Evolutionary conservation across 2,888 invertebrate species (phyloP), one percentile per base, ranked within the genome.

Genomic region (Ophioninae sp.): DNA sequence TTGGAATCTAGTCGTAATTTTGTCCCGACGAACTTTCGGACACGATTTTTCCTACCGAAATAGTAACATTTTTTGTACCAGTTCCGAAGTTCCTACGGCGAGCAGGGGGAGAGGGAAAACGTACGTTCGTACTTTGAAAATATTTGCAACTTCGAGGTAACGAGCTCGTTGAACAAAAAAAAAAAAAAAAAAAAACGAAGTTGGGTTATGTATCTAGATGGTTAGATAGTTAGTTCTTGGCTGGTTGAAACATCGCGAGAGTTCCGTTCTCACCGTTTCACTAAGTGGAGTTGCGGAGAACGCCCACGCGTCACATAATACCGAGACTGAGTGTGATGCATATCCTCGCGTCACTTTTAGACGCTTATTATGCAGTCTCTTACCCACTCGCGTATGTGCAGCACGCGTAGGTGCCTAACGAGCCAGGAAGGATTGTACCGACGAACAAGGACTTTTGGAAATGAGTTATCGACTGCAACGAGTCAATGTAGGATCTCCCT

Each of bases 301-400:
- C 84, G 84, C 84, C 84, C 79, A 84, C 84, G 79, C 79, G 84
- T 75, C 84, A 76, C 70, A 72, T 81, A 84, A 84, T 79, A 67
- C 67, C 67, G 65, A 67, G 61, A 74, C 62, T 65, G 56, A 41
- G 72, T 81, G 68, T 84, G 81, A 84, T 84, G 84, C 67, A 84
- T 76, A 79, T 75, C 70, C 70, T 67, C 65, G 21, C 70, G 67
- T 81, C 77, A 81, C 56, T 81, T 67, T 76, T 75, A 68, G 81
- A 79, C 84, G 79, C 79, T 84, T 81, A 84, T 84, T 84, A 84
- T 81, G 57, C 72, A 44, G 39, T 44, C 44, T 67, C 73, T 59
- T 61, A 65, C 65, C 44, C 79, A 44, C 64, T 72, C n/a, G 7
- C 57, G 57, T 68, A 72, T 81, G 69, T 81, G 70, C 80, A 30